Conservation (phyloP, 2,888 invertebrate species). For the Cheilosia urbana region DNA sequence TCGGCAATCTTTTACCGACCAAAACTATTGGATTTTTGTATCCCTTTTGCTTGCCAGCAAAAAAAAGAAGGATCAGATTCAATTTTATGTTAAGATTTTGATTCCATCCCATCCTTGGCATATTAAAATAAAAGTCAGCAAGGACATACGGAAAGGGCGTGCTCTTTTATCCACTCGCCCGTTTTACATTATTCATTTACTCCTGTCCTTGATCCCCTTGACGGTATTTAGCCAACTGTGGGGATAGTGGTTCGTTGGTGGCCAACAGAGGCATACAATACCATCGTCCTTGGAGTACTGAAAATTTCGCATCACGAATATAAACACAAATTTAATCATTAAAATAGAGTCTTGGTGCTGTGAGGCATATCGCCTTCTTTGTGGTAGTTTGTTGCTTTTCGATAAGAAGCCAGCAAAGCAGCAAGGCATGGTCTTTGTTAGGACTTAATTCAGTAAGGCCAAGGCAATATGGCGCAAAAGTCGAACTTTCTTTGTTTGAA, state of each 20-base stretch:
- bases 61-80: constrained; percentile 26
- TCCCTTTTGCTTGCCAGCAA: constrained; percentile 17
- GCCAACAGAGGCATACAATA: background rate
- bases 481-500: constrained; percentile 24
- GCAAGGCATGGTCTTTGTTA: constrained; percentile 7
- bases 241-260: background rate
- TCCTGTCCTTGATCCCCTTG: background rate
- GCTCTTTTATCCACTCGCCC: background rate
- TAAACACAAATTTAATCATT: constrained; percentile 46
- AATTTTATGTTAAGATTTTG: constrained; percentile 30
- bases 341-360: constrained; percentile 5
- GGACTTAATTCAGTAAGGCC: constrained; percentile 30
- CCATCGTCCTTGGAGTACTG: background rate
- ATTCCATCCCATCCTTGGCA: background rate
- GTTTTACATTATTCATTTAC: background rate
- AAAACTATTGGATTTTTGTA: constrained; percentile 17
- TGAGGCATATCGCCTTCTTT: background rate
- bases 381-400: constrained; percentile 13
- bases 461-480: background rate
- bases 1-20: constrained; percentile 25
- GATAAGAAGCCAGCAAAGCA: constrained; percentile 1
- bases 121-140: constrained; percentile 7
- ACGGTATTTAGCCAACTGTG: constrained; percentile 1
- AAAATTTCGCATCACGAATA: constrained; percentile 12
- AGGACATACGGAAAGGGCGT: background rate